A percentile compares a stretch with the other conserved stretches of the same genome.
phyloP scores from a whole-genome alignment of 1,140 invertebrate genomes.

The Drosophila sturtevanti region DNA sequence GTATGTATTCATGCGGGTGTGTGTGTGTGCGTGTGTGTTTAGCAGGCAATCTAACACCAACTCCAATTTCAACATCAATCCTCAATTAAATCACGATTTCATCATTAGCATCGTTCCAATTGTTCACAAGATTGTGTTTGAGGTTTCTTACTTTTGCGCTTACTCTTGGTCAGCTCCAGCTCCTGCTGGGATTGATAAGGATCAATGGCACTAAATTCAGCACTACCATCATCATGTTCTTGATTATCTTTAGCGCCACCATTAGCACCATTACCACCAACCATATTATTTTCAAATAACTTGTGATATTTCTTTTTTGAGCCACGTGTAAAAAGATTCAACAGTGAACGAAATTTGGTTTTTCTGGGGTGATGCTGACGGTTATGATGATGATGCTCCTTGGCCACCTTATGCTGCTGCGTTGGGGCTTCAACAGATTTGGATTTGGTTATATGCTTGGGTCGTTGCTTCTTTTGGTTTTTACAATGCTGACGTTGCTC shows the following conservation, averaged over 20 bases:
- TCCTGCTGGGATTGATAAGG: slow-evolving; percentile 47
- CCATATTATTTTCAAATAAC: slow-evolving; percentile 57
- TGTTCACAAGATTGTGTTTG: slow-evolving; percentile 78
- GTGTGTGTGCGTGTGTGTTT: slow-evolving; percentile 11
- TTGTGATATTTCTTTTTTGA: slow-evolving; percentile 76
- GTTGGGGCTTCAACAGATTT: slow-evolving; percentile 53
- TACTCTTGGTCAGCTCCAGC: slow-evolving; percentile 26
- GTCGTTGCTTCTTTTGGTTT: slow-evolving; percentile 49
- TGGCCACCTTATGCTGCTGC: not conserved
- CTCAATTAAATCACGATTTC: too few species aligned
- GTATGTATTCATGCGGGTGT: not conserved
- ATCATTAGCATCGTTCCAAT: slow-evolving; percentile 61
- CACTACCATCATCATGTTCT: slow-evolving; percentile 17
- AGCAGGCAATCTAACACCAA: slow-evolving; percentile 22
- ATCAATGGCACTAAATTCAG: slow-evolving; percentile 62
- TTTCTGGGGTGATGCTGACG: slow-evolving; percentile 51
- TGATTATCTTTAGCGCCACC: slow-evolving; percentile 10
- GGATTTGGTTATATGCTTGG: slow-evolving; percentile 56
- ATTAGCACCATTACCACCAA: slow-evolving; percentile 7
- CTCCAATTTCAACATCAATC: slow-evolving; percentile 20
- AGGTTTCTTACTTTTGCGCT: slow-evolving; percentile 62
- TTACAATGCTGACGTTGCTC: slow-evolving; percentile 58
- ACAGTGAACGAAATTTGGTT: slow-evolving; percentile 53
- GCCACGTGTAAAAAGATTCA: slow-evolving; percentile 57
- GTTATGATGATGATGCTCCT: slow-evolving; percentile 22